Base-by-base conservation (phyloP, 2,113 vertebrate species). In the Callipepla californica region DNA sequence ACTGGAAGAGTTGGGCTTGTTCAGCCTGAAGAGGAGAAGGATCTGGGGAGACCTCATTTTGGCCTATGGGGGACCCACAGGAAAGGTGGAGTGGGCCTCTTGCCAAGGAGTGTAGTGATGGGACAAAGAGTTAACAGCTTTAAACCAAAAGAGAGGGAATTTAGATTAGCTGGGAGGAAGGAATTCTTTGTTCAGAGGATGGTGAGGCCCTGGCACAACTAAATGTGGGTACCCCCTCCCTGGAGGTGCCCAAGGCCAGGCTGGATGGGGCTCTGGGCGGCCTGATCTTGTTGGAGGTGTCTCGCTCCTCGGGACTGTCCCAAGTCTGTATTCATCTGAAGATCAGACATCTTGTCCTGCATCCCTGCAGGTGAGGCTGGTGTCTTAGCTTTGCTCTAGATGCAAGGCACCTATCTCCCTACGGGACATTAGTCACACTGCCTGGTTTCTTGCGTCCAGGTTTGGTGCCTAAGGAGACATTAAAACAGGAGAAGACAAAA, bases 341-440 rank as follows among this genome's bases (percentile, higher is more conserved):
- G 23, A 59, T 57, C 62, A 78, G 66, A 53, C 57, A 15, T 89
- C 23, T 45, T 23, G 20, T 13, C 26, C 51, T 42, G 32, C 11
- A 8, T 78, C 19, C 69, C 73, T 82, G 23, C 61, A 58, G 26
- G 50, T 16, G 30, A 84, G 25, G 19, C 26, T 79, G 36, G n/a
- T 68, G 42, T 38, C 0, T 0, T 26, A 59, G 34, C 9, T 79
- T 73, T 82, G 59, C n/a, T 45, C 59, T 48, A 23, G 22, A 28
- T 40, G 23, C 28, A 57, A 63, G 53, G 62, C 2, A 1, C 42
- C 57, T 67, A 1, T 55, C 17, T 68, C n/a, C 59, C 50, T 76
- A 1, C 0, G 20, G 20, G 26, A 36, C 8, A 6, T 66, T 58
- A 34, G 28, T 70, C 70, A 44, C 0, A 0, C 10, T 82, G 74